These are phyloP conservation scores for Anguilla rostrata DNA, from an alignment of 2,113 vertebrate species.

Conservation along the genomic window DNA sequence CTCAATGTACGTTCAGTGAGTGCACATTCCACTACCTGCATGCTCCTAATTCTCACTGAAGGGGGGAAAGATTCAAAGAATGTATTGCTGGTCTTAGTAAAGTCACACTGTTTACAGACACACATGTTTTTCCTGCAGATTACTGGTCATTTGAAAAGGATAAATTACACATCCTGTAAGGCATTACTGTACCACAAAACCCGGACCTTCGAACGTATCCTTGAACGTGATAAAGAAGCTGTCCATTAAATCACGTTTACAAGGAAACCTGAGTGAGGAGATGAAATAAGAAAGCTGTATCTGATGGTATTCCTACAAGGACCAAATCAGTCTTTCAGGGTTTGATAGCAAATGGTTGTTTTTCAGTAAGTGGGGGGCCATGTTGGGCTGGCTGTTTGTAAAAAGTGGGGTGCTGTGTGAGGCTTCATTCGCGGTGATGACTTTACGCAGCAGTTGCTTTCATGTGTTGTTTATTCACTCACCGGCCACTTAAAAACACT, in stretches of 20 bases:
- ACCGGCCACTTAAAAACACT: too few relatives aligned
- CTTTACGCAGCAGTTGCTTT: too few relatives aligned
- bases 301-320: too few relatives aligned
- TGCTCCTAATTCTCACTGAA: neutral
- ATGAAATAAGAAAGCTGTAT: too few relatives aligned
- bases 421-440: too few relatives aligned
- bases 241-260: neutral
- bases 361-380: too few relatives aligned
- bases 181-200: constrained; percentile 47
- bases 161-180: constrained; percentile 43
- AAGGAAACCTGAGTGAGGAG: too few relatives aligned
- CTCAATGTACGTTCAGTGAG: neutral
- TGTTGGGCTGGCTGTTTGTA: too few relatives aligned
- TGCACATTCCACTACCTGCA: neutral
- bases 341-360: too few relatives aligned
- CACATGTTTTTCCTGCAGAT: constrained; percentile 33
- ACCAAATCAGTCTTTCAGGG: too few relatives aligned
- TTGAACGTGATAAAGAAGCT: neutral
- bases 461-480: too few relatives aligned
- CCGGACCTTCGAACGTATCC: neutral
- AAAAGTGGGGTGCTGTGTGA: too few relatives aligned
- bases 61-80: neutral
- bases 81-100: neutral
- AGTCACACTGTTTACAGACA: neutral
- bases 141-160: constrained; percentile 54